Base-by-base conservation (phyloP, 2,888 invertebrate genomes). In the Dicyrtoma fusca region DNA sequence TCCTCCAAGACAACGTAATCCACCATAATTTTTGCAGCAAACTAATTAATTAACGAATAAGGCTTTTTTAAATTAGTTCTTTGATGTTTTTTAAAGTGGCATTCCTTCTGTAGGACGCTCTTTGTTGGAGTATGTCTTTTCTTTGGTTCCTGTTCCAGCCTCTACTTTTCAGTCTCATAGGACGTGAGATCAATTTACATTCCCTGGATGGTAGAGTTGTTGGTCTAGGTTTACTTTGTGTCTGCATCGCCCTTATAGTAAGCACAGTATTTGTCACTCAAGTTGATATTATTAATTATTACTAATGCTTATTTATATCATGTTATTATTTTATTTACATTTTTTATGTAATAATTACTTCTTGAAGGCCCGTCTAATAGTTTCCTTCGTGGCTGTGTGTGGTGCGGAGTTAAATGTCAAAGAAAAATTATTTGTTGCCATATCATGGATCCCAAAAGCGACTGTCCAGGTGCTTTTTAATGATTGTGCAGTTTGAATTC, bases 321-420 rank as follows among this genome's bases (percentile, higher is more conserved):
- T n/a, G n/a, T n/a, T n/a, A n/a, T n/a, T n/a, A n/a, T n/a, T n/a
- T n/a, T n/a, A n/a, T n/a, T n/a, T n/a, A n/a, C n/a, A n/a, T n/a
- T n/a, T n/a, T n/a, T n/a, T n/a, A n/a, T n/a, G n/a, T n/a, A n/a
- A n/a, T n/a, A n/a, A n/a, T n/a, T n/a, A n/a, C n/a, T n/a, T n/a
- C n/a, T n/a, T n/a, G n/a, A n/a, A 34, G 34, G 34, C 34, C 0
- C 87, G 94, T 45, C 88, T 92, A 8, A 74, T 88, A 0, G 84
- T 87, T 1, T 93, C 94, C 0, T 87, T 90, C 47, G 82, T 88
- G 0, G 86, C 90, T 5, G 90, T 91, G 0, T 87, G 92, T 55
- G 89, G 92, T 34, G 64, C 61, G 11, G 49, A 47, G n/a, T 44
- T 86, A 49, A 84, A 80, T 75, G 53, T 82, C 19, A 84, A 82